Evolutionary conservation across 2,888 invertebrate genomes (phyloP).

Genomic region (Lymantria monacha): DNA sequence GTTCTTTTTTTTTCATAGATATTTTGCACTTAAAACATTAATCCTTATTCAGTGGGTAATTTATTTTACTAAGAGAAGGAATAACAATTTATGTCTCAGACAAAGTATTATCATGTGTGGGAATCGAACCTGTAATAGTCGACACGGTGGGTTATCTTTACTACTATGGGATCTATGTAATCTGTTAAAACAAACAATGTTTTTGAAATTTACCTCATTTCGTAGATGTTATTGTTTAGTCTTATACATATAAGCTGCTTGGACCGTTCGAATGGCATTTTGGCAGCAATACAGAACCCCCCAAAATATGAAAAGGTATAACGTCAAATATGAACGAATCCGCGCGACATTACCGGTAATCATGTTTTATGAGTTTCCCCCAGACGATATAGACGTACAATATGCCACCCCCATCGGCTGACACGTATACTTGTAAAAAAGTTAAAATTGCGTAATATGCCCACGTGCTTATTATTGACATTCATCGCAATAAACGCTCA

Average conservation of each 20-base stretch:
- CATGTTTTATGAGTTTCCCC: slow-evolving; percentile 73
- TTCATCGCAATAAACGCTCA: slow-evolving; percentile 37
- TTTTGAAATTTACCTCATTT: no score
- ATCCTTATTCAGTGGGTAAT: no score
- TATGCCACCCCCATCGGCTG: slow-evolving; percentile 50
- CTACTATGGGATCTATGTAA: no score
- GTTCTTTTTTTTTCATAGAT: no score
- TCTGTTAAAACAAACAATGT: no score
- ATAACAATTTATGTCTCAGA: no score
- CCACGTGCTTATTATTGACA: slow-evolving; percentile 40
- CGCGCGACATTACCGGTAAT: slow-evolving; percentile 67
- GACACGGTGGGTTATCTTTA: no score
- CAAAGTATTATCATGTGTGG: no score
- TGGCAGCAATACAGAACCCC: slow-evolving; percentile 31
- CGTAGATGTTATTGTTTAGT: no score
- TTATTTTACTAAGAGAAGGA: no score
- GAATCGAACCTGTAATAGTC: no score
- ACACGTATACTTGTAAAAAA: slow-evolving; percentile 62
- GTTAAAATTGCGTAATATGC: slow-evolving; percentile 59
- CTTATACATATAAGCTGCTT: slow-evolving; percentile 24
- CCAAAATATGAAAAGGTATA: slow-evolving; percentile 42
- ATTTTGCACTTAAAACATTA: no score
- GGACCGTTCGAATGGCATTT: slow-evolving; percentile 23
- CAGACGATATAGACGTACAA: slow-evolving; percentile 58
- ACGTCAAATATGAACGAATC: slow-evolving; percentile 60